Conservation (phyloP, 2,888 invertebrate genomes). For the Stegana nigrithorax region DNA sequence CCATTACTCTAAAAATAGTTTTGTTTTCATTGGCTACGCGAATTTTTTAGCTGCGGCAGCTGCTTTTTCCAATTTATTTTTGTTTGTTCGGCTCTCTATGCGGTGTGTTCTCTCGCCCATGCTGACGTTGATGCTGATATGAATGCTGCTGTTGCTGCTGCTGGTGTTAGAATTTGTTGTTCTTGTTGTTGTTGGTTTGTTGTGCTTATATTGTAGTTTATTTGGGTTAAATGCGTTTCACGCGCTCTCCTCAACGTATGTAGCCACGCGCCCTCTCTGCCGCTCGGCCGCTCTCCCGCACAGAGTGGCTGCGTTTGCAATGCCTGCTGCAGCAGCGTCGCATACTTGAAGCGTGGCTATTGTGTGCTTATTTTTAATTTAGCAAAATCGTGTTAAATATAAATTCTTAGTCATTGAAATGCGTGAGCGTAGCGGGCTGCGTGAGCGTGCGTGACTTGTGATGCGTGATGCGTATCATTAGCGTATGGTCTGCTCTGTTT, state of each 20-base stretch:
- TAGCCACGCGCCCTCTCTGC: too few relatives aligned
- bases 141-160: constrained; percentile 8
- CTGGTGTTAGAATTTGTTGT: constrained; percentile 8
- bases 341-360: constrained; percentile 6
- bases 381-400: constrained; percentile 49
- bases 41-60: constrained; percentile 29
- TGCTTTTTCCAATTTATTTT: too few relatives aligned
- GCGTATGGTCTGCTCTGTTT: neutral
- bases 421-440: constrained; percentile 20
- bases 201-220: neutral
- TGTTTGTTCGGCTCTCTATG: too few relatives aligned
- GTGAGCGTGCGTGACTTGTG: constrained; percentile 18
- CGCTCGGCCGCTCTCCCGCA: too few relatives aligned
- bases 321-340: neutral
- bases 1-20: constrained; percentile 50
- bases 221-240: neutral
- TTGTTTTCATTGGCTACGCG: constrained; percentile 43
- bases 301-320: neutral
- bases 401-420: constrained; percentile 52
- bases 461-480: neutral
- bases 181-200: neutral
- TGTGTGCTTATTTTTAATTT: constrained; percentile 53
- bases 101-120: too few relatives aligned
- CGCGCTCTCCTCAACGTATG: neutral
- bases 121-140: neutral